Conservation (phyloP, 1,140 invertebrate genomes). For the Thaumetopoea pityocampa region DNA sequence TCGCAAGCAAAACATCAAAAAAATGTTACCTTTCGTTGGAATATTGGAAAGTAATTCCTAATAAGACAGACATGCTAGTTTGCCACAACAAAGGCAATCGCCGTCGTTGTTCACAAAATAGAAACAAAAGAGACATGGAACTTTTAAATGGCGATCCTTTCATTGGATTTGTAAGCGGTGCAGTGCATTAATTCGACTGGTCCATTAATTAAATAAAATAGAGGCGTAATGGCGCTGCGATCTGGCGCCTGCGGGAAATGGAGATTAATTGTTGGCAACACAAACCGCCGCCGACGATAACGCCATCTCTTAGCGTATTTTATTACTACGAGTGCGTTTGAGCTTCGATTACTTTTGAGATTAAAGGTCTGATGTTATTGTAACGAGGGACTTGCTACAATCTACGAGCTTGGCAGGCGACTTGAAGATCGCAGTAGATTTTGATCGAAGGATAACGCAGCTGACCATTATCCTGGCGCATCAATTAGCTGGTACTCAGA, state of each 20-base stretch:
- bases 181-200: constrained; percentile 61
- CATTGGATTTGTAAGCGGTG: constrained; percentile 56
- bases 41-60: constrained; percentile 7
- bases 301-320: constrained; percentile 60
- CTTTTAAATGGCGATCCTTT: constrained; percentile 55
- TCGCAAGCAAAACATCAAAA: too few species aligned
- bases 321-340: constrained; percentile 65
- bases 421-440: too few species aligned
- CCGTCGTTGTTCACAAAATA: constrained; percentile 43
- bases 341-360: constrained; percentile 37
- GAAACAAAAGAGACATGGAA: constrained; percentile 50
- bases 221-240: constrained; percentile 52
- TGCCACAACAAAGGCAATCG: constrained; percentile 34
- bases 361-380: too few species aligned
- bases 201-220: constrained; percentile 73
- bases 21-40: too few species aligned
- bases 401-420: too few species aligned
- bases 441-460: too few species aligned
- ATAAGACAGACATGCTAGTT: constrained; percentile 16
- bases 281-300: constrained; percentile 35
- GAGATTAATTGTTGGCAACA: constrained; percentile 69
- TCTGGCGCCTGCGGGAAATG: constrained; percentile 67
- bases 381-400: too few species aligned
- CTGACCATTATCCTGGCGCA: too few species aligned
- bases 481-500: too few species aligned